A percentile compares a stretch with the other conserved stretches of the same genome.
phyloP scores from a whole-genome alignment of 1,140 invertebrate species.

The Trichomalopsis sarcophagae region DNA sequence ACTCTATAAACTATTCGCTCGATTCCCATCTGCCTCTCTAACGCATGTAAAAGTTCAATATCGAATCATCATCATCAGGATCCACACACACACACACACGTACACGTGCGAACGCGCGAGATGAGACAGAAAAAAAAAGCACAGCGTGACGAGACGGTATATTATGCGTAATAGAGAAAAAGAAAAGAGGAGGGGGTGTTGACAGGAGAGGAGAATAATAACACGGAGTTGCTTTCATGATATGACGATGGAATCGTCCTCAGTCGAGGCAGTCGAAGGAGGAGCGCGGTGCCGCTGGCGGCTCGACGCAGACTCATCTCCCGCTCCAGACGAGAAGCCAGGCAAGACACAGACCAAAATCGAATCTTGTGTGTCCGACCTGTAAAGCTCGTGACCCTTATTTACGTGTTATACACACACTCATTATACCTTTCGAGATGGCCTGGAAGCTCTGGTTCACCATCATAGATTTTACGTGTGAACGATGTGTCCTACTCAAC shows the following conservation, averaged over 20 bases:
- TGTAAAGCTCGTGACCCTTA: not conserved
- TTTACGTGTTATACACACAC: not conserved
- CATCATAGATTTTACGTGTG: no score
- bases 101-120: not conserved
- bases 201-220: slow-evolving; percentile 60
- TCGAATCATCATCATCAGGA: not conserved
- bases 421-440: not conserved
- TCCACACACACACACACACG: not conserved
- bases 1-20: no score
- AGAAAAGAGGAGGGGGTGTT: not conserved
- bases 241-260: slow-evolving; percentile 68
- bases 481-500: not conserved
- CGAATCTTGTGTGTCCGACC: slow-evolving; percentile 70
- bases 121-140: not conserved
- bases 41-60: not conserved
- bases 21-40: no score
- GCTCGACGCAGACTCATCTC: slow-evolving; percentile 69
- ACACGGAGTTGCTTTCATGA: slow-evolving; percentile 73
- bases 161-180: not conserved
- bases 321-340: slow-evolving; percentile 73
- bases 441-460: slow-evolving; percentile 10
- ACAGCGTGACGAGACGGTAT: not conserved
- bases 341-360: slow-evolving; percentile 70
- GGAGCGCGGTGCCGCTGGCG: slow-evolving; percentile 42
- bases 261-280: slow-evolving; percentile 16